A percentile compares a stretch with the other conserved stretches of the same genome.
Conservation (phyloP, 2,888 invertebrate genomes). For the Parochlus steinenii region DNA sequence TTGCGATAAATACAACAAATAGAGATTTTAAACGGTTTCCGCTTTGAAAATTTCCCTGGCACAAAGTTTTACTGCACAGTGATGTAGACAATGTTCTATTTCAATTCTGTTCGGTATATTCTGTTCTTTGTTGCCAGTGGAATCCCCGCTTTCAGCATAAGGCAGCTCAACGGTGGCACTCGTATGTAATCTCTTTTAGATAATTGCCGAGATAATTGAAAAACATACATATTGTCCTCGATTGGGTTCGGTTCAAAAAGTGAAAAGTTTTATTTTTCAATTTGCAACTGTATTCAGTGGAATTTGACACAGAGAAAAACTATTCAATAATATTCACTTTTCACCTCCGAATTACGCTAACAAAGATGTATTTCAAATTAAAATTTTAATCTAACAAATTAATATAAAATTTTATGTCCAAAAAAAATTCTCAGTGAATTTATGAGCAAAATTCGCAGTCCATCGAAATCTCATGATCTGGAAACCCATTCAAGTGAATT, state of each 20-base stretch:
- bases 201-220: slow-evolving; percentile 22
- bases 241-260: slow-evolving; percentile 14
- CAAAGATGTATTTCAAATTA: too few relatives aligned
- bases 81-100: neutral
- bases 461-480: too few relatives aligned
- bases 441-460: too few relatives aligned
- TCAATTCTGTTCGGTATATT: slow-evolving; percentile 6
- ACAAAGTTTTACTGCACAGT: neutral
- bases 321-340: too few relatives aligned
- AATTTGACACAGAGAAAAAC: too few relatives aligned
- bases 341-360: too few relatives aligned
- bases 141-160: slow-evolving; percentile 9
- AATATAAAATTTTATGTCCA: too few relatives aligned
- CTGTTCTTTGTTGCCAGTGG: too few relatives aligned
- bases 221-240: slow-evolving; percentile 20
- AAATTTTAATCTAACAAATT: too few relatives aligned
- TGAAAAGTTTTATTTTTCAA: slow-evolving; percentile 16
- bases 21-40: too few relatives aligned
- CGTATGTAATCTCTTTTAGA: slow-evolving; percentile 16
- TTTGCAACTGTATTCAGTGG: too few relatives aligned
- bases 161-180: neutral
- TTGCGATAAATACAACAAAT: neutral
- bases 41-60: slow-evolving; percentile 2
- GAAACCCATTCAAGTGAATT: slow-evolving; percentile 8
- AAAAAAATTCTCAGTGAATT: too few relatives aligned